Evolutionary conservation across 30 jellyfish, hydroid and myxozoan species (phyloP).

Genomic region (Hydractinia symbiolongicarpus): DNA sequence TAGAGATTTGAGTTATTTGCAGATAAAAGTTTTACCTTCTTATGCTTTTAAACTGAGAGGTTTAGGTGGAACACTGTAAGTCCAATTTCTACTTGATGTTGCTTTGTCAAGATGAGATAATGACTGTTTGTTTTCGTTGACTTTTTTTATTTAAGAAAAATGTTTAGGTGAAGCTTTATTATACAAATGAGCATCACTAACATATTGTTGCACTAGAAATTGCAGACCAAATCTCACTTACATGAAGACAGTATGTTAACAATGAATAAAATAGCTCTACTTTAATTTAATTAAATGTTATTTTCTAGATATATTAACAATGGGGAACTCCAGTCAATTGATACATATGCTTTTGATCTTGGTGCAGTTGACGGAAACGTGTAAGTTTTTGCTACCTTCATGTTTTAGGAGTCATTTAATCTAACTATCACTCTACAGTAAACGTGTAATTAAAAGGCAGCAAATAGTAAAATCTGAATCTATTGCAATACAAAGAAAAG

Average conservation of each 20-base stretch:
- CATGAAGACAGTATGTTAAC: too few relatives aligned
- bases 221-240: too few relatives aligned
- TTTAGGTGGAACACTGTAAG: neutral
- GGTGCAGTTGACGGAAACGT: conserved; percentile 33
- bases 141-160: too few relatives aligned
- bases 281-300: neutral
- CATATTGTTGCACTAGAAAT: too few relatives aligned
- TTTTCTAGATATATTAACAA: conserved; percentile 45
- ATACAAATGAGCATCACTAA: neutral
- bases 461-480: too few relatives aligned
- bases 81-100: neutral
- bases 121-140: too few relatives aligned
- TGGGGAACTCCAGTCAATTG: conserved; percentile 52
- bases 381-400: conserved; percentile 3
- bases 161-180: neutral
- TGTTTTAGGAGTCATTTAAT: too few relatives aligned
- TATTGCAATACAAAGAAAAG: too few relatives aligned
- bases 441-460: too few relatives aligned
- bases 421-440: too few relatives aligned
- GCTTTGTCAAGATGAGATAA: too few relatives aligned
- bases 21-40: neutral
- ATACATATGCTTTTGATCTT: conserved; percentile 48
- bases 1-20: conserved; percentile 11
- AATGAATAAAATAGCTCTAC: neutral
- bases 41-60: conserved; percentile 18